Conservation (phyloP, 2,797 vertebrate genomes). For the Propithecus perrieri region DNA sequence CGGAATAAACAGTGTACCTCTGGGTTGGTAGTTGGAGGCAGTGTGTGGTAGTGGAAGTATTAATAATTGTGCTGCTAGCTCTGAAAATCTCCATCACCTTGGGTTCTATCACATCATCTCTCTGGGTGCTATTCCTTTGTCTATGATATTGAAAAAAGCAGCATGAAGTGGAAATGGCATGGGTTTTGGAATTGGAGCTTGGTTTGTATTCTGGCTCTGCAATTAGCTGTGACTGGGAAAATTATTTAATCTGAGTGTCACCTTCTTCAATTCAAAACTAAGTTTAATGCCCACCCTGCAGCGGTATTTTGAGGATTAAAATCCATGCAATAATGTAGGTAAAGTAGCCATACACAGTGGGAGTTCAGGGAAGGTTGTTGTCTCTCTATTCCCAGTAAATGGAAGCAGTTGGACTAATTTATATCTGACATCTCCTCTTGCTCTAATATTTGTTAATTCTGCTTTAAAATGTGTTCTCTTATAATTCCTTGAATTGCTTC, state of each 20-base stretch:
- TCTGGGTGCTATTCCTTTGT: not conserved
- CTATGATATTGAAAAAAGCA: not conserved
- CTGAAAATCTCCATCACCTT: not conserved
- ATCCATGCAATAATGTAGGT: not conserved
- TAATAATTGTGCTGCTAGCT: not conserved
- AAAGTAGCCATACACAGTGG: not conserved
- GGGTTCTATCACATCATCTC: not conserved
- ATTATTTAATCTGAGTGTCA: not conserved
- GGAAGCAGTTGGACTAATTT: not conserved
- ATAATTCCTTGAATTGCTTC: conserved; percentile 43
- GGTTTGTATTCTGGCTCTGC: conserved; percentile 2
- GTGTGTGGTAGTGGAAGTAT: not conserved
- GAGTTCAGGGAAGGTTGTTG: not conserved
- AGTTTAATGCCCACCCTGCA: not conserved
- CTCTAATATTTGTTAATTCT: conserved; percentile 31
- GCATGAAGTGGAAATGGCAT: not conserved
- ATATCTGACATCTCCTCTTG: conserved; percentile 19
- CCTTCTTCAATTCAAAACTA: conserved; percentile 37
- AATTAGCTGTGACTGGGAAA: not conserved
- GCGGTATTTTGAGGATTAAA: not conserved
- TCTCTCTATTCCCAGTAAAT: not conserved
- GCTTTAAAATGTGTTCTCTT: conserved; percentile 36
- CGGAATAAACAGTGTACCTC: not conserved
- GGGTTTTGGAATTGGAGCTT: not conserved
- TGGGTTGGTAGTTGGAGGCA: not conserved